Percentiles rank a stretch among this genome's conserved stretches.
phyloP scores from a whole-genome alignment of 1,140 invertebrate genomes.

The Bicyclus anynana region DNA sequence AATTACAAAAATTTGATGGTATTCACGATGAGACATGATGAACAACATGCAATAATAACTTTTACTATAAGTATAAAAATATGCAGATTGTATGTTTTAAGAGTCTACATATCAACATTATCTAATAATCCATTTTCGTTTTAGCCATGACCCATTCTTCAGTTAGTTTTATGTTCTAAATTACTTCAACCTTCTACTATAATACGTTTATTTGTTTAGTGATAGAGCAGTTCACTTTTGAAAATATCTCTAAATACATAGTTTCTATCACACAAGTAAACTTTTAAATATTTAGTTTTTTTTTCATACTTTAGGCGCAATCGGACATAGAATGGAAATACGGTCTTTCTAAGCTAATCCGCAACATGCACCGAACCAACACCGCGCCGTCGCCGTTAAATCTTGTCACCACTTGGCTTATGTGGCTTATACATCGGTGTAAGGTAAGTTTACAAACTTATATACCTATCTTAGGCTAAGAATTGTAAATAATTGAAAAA shows the following conservation, averaged over 20 bases:
- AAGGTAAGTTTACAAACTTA: constrained; percentile 77
- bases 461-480: not conserved
- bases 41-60: no score
- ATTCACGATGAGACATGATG: no score
- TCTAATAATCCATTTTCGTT: no score
- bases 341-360: constrained; percentile 97
- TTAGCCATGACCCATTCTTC: not conserved
- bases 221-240: not conserved
- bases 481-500: not conserved
- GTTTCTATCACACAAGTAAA: not conserved
- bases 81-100: no score
- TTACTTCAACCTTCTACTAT: not conserved
- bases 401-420: constrained; percentile 94
- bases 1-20: no score
- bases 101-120: no score
- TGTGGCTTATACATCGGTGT: constrained; percentile 88
- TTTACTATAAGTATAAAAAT: no score
- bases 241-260: not conserved
- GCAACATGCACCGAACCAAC: constrained; percentile 98
- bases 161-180: not conserved
- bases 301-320: no score
- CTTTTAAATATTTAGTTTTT: no score
- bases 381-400: constrained; percentile 98
- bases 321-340: constrained; percentile 99
- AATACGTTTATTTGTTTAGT: not conserved